A percentile compares a stretch with the other conserved stretches of the same genome.
Conservation (phyloP, 2,888 invertebrate genomes). For the Leucophora obtusa region DNA sequence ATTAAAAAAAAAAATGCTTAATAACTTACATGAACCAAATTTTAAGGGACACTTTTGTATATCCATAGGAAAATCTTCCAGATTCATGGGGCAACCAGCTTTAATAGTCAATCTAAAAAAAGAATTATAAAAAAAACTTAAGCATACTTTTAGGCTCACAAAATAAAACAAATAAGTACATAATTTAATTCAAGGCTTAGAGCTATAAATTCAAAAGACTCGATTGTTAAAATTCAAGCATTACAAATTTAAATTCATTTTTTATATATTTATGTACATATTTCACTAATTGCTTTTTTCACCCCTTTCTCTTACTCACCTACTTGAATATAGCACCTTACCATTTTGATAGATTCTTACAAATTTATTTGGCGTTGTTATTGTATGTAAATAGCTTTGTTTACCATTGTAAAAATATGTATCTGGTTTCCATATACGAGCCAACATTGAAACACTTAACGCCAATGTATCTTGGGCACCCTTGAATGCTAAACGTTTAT, state of each 20-base stretch:
- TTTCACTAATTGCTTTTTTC: no score
- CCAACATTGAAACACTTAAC: constrained; percentile 88
- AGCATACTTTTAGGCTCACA: not conserved
- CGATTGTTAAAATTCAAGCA: no score
- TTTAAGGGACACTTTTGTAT: constrained; percentile 88
- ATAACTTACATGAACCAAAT: constrained; percentile 90
- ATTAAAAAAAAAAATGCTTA: not conserved
- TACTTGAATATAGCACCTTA: constrained; percentile 86
- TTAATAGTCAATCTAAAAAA: constrained; percentile 86
- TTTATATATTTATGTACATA: no score
- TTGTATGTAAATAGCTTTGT: constrained; percentile 89
- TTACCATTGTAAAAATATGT: constrained; percentile 91
- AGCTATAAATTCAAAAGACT: no score
- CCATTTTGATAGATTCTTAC: constrained; percentile 87
- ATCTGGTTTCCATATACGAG: constrained; percentile 91
- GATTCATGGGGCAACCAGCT: constrained; percentile 90
- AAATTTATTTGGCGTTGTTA: constrained; percentile 92
- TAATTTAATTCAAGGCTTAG: no score
- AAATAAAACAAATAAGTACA: no score
- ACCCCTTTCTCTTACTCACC: constrained; percentile 78
- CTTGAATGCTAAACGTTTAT: constrained; percentile 85
- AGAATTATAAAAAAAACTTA: constrained; percentile 1
- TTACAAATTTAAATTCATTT: no score
- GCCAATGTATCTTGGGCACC: constrained; percentile 84
- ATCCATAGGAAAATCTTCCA: constrained; percentile 92